Percentiles rank a stretch among this genome's conserved stretches.
phyloP scores from a whole-genome alignment of 2,113 vertebrate genomes.

The Canis aureus region DNA sequence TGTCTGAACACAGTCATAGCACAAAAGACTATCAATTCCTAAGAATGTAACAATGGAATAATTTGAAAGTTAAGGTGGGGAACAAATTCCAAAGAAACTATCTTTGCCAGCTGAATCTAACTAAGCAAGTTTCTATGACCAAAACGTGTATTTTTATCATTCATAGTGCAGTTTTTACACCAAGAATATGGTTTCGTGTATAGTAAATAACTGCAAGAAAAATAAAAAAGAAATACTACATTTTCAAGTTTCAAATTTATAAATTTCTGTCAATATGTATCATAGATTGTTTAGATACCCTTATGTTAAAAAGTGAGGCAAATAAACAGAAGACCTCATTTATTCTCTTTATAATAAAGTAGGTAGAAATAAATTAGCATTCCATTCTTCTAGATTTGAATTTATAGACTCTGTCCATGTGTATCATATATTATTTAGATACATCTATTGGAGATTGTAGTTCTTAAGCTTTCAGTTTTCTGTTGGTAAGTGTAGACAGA shows the following conservation, averaged over 20 bases:
- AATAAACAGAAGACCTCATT: not conserved
- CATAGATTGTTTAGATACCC: not conserved
- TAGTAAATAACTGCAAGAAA: not conserved
- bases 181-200: not conserved
- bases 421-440: not conserved
- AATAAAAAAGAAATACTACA: not conserved
- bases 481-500: not conserved
- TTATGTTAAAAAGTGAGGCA: not conserved
- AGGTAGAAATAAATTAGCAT: constrained; percentile 56
- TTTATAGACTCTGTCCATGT: constrained; percentile 24
- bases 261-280: not conserved
- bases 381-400: constrained; percentile 34
- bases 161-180: not conserved
- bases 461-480: not conserved
- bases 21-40: not conserved
- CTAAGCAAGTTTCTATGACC: not conserved
- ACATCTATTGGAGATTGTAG: not conserved
- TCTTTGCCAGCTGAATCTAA: not conserved
- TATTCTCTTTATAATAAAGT: constrained; percentile 33
- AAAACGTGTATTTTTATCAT: not conserved
- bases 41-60: not conserved
- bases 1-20: not conserved
- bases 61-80: not conserved
- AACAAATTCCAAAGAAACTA: not conserved
- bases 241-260: not conserved